These are phyloP conservation scores for Lerista edwardsae DNA, from an alignment of 2,797 vertebrate species.

Conservation along the genomic window DNA sequence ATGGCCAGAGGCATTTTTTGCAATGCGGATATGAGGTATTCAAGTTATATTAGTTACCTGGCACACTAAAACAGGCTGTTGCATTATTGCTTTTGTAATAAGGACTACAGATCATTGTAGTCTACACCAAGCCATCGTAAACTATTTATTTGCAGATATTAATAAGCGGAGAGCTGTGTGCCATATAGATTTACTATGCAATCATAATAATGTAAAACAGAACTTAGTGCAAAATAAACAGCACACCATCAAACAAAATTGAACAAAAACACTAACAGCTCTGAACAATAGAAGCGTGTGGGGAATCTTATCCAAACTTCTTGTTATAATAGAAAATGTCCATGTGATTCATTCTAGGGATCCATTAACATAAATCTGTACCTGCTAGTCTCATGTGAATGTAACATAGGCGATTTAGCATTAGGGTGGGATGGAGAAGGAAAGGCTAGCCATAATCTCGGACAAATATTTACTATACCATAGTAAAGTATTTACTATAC, in stretches of 20 bases:
- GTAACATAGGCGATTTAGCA: not conserved
- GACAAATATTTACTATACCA: no score
- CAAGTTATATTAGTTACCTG: not conserved
- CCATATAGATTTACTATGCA: slow-evolving; percentile 4
- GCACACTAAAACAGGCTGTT: not conserved
- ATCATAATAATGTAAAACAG: not conserved
- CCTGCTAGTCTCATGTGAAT: not conserved
- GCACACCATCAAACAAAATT: not conserved
- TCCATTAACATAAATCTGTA: not conserved
- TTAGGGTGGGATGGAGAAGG: not conserved
- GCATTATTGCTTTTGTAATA: not conserved
- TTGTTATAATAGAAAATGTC: not conserved
- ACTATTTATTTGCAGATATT: not conserved
- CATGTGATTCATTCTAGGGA: not conserved
- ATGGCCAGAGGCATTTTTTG: accelerated
- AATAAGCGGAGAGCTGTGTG: not conserved
- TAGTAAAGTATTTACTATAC: not conserved
- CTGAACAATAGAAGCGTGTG: not conserved
- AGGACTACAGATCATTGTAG: not conserved
- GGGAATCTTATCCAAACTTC: not conserved
- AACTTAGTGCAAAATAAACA: slow-evolving; percentile 1
- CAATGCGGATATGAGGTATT: not conserved
- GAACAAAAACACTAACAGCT: not conserved
- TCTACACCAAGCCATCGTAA: not conserved
- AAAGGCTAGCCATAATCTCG: not conserved